phyloP scores from a whole-genome alignment of 2,888 invertebrate species.

The Eudemis profundana region DNA sequence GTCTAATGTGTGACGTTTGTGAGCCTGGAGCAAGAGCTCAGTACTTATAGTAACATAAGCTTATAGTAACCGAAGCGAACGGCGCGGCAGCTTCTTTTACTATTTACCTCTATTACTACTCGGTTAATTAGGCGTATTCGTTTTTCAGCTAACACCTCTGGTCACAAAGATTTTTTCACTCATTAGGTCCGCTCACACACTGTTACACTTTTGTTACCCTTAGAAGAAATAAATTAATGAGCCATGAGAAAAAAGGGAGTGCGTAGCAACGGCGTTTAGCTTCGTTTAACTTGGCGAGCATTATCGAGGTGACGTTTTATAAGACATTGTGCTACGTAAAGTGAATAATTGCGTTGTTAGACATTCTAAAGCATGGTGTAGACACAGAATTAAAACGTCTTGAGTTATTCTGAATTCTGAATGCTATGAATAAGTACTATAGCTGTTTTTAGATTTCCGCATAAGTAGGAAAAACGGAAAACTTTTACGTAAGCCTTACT shows the following conservation, averaged over 20 bases:
- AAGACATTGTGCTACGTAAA: neutral
- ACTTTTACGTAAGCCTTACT: too few species aligned
- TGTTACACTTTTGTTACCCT: conserved; percentile 69
- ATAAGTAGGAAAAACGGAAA: too few species aligned
- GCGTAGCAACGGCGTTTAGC: conserved; percentile 43
- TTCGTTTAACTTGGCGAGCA: conserved; percentile 17
- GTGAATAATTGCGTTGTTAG: neutral
- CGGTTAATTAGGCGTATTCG: conserved; percentile 10
- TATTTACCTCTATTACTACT: neutral
- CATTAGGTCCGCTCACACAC: conserved; percentile 65
- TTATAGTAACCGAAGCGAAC: too few species aligned
- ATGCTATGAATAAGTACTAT: too few species aligned
- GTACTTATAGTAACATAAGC: too few species aligned
- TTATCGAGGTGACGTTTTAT: neutral
- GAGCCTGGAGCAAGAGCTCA: too few species aligned
- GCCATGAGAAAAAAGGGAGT: conserved; percentile 64
- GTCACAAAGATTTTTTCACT: conserved; percentile 58
- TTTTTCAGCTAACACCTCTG: conserved; percentile 27
- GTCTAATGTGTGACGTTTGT: too few species aligned
- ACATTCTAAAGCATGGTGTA: neutral
- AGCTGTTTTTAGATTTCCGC: too few species aligned
- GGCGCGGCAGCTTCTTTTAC: too few species aligned
- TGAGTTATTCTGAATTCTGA: too few species aligned
- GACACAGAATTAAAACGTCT: neutral
- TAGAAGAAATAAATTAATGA: conserved; percentile 76